Evolutionary conservation across 1,140 invertebrate species (phyloP).

Genomic region (Lutraria rhynchaena): DNA sequence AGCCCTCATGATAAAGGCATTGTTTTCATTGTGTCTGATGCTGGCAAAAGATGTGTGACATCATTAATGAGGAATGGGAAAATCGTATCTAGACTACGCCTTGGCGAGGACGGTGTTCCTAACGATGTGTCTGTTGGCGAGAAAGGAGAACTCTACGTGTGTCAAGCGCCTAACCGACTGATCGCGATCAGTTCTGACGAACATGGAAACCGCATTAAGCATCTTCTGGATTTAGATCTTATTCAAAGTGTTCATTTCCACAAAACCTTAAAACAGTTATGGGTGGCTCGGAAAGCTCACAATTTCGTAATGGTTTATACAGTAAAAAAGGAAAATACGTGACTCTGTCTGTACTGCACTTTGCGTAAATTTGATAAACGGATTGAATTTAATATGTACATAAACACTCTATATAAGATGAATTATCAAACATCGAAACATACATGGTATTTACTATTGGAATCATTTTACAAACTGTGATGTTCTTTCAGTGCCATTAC

Average conservation of each 20-base stretch:
- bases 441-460: too few relatives aligned
- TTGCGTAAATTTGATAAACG: too few relatives aligned
- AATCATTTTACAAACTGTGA: too few relatives aligned
- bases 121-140: not conserved
- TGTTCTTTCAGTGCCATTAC: too few relatives aligned
- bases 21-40: conserved; percentile 18
- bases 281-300: conserved; percentile 15
- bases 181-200: conserved; percentile 25
- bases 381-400: too few relatives aligned
- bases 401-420: too few relatives aligned
- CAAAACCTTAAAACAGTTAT: not conserved
- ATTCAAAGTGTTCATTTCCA: conserved; percentile 17
- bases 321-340: not conserved
- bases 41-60: conserved; percentile 4
- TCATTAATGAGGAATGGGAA: not conserved
- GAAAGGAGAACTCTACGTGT: conserved; percentile 18
- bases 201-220: conserved; percentile 36
- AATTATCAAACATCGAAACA: too few relatives aligned
- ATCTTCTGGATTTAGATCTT: conserved; percentile 9
- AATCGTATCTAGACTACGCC: conserved; percentile 14
- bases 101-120: conserved; percentile 22
- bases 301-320: conserved; percentile 28
- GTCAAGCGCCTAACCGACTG: conserved; percentile 30
- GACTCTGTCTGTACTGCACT: not conserved
- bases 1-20: not conserved